Base-by-base conservation (phyloP, 2,113 vertebrate genomes). In the Setophaga coronata region DNA sequence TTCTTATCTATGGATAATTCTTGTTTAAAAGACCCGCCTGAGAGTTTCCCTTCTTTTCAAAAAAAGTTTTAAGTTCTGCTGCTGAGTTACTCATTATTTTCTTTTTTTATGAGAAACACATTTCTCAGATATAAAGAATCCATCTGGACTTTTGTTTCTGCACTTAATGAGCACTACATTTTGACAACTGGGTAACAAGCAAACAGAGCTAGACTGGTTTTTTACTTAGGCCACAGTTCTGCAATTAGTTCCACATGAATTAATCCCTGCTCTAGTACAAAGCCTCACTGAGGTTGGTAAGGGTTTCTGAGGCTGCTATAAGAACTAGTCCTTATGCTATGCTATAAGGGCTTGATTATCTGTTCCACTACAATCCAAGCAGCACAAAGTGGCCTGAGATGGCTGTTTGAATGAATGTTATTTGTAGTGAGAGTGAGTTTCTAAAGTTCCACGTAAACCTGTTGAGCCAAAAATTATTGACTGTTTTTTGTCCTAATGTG, bases 71-170 rank as follows among this genome's bases (percentile, higher is more conserved):
- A 72, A 95, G 85, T 82, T 87, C 81, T 57, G 28, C 36, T 79
- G 19, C n/a, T 69, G 20, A 4, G 4, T 36, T 76, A 82, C 23
- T 89, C 48, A 69, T 91, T 92, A 67, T 69, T 89, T 94, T 65
- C 19, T 82, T 91, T 87, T 87, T 57, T 87, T 56, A 72, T 36
- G 73, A 43, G 40, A 82, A 95, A 85, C 87, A 82, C 80, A 82
- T 79, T 94, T 96, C 42, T 89, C 81, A 69, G 53, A 89, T 82
- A 96, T 96, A 97, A 97, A 87, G 93, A 96, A 96, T 95, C 78
- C 84, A 93, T 94, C 84, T 50, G 78, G 54, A 85, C 36, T 61
- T 96, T 96, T 96, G 91, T 95, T 95, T 95, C 87, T 50, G 53
- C 19, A 79, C 42, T 85, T 97, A 95, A 95, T 96, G 95, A 97